Conservation (phyloP, 2,113 vertebrate genomes). For the Nanorana parkeri region DNA sequence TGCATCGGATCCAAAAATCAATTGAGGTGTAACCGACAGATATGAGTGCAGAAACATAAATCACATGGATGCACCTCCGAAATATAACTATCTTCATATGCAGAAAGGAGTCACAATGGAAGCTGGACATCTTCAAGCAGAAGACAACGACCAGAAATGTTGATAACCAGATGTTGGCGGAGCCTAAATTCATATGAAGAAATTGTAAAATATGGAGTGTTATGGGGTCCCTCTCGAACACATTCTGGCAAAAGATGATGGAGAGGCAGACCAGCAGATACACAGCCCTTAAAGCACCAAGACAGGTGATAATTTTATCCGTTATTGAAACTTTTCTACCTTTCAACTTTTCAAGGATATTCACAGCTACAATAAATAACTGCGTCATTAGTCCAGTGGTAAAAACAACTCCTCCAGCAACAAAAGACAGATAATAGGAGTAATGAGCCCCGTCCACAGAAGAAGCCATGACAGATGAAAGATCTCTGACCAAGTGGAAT, state of each 20-base stretch:
- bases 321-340: neutral
- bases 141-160: neutral
- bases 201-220: neutral
- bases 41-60: neutral
- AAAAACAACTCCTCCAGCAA: neutral
- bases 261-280: neutral
- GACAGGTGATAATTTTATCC: neutral
- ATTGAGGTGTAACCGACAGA: neutral
- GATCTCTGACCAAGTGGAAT: neutral
- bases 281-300: neutral
- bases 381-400: neutral
- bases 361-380: neutral
- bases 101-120: neutral
- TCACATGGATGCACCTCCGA: neutral
- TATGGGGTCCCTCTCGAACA: too few relatives aligned
- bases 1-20: neutral
- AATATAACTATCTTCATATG: neutral
- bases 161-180: neutral
- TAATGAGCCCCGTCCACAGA: too few relatives aligned
- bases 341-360: neutral
- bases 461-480: neutral
- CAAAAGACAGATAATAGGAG: neutral
- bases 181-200: neutral
- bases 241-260: neutral
- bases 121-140: conserved; percentile 14